Base-by-base conservation (phyloP, 1,140 invertebrate genomes). In the Mya arenaria region DNA sequence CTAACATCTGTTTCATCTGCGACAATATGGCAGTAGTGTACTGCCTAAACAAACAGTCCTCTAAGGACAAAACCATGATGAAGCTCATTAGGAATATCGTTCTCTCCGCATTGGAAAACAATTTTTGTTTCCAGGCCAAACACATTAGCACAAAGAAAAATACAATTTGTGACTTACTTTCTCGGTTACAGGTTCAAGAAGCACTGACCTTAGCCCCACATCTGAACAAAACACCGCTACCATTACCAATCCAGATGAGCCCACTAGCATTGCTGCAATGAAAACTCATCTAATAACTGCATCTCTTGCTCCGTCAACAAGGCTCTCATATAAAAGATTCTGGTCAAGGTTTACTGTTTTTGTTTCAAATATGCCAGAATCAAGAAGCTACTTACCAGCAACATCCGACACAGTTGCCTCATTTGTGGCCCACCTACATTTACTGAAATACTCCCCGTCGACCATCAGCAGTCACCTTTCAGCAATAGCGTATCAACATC, bases 391-490 rank as follows among this genome's bases (percentile, higher is more conserved):
- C 3, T 36, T 65, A 34, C 62, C 62, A 6, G 62, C 62, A 34
- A 65, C 62, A n/a, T 36, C 28, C 10, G 62, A 65, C 15, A 34
- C 32, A 32, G 62, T 65, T n/a, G 48, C 69, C 4, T 55, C 36
- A 5, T 72, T 72, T 55, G 52, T 72, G 15, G 69, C 69, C 25
- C 52, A 72, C 23, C 37, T 72, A 36, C 32, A 72, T 25, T 17
- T 10, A 4, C 17, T 72, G 28, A 23, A 34, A 25, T 36, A 36
- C 0, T 44, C 69, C 1, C 69, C 69, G 15, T 55, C 69, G 8
- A 72, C 69, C 1, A 72, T 72, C 13, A 72, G 69, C 34, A 72
- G 69, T 37, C 69, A 72, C 36, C 69, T 72, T 8, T 72, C 69
- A 19, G 69, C 69, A 8, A 58, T 72, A 36, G 3, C 69, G 10